These are phyloP conservation scores for Calidris pugnax DNA, from an alignment of 2,113 vertebrate genomes.

Conservation along the genomic window DNA sequence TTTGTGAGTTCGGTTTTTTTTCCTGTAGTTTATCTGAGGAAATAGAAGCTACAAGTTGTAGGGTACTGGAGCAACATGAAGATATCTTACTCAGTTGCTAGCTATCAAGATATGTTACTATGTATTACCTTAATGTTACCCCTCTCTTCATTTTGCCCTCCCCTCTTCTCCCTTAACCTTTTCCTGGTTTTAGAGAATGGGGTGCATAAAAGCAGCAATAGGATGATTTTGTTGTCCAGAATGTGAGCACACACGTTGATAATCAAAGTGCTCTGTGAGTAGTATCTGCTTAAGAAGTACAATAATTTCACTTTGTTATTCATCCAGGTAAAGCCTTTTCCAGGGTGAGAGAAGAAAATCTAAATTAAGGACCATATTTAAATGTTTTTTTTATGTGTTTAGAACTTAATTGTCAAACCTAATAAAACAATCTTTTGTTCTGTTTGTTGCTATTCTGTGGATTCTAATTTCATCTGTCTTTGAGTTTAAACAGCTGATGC, in stretches of 20 bases:
- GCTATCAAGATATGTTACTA: not conserved
- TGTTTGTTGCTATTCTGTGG: not conserved
- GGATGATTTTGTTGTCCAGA: not conserved
- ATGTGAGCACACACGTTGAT: not conserved
- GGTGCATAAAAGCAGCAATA: not conserved
- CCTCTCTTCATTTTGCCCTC: not conserved
- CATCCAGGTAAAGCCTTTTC: not conserved
- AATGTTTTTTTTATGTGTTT: not conserved
- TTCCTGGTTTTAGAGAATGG: not conserved
- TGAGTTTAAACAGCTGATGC: slow-evolving; percentile 13
- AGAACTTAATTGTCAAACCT: not conserved
- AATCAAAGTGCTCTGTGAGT: not conserved
- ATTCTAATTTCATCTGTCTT: not conserved
- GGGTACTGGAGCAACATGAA: not conserved
- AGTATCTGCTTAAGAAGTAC: not conserved
- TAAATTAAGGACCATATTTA: not conserved
- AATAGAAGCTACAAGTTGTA: not conserved
- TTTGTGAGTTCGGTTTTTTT: not conserved
- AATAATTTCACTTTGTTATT: not conserved
- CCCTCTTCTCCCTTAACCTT: too few relatives aligned
- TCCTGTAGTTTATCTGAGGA: not conserved
- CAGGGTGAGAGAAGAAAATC: not conserved
- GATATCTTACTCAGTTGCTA: too few relatives aligned
- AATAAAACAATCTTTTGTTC: not conserved
- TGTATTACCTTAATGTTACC: not conserved